These are phyloP conservation scores for Pangasianodon gigas DNA, from an alignment of 2,113 vertebrate genomes.

Conservation along the genomic window DNA sequence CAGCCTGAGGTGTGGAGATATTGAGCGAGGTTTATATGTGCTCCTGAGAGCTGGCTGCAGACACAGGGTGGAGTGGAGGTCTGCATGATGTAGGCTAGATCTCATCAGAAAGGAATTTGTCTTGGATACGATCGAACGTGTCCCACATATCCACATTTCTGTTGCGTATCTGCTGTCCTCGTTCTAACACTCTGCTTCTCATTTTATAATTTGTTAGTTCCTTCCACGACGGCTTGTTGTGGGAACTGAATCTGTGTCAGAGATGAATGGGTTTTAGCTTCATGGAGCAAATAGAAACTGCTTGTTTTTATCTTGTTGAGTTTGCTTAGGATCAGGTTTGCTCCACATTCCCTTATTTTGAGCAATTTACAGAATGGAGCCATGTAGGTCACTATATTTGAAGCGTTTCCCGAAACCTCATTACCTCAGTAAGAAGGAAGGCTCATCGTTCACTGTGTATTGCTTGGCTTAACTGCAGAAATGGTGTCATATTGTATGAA, in stretches of 20 bases:
- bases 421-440: conserved; percentile 5
- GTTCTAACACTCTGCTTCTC: neutral
- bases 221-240: neutral
- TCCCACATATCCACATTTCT: neutral
- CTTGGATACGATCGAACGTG: neutral
- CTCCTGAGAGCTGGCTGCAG: conserved; percentile 27
- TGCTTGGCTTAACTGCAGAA: conserved; percentile 25
- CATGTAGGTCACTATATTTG: conserved; percentile 31
- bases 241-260: conserved; percentile 17
- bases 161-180: conserved; percentile 8
- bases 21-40: conserved; percentile 5
- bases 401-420: conserved; percentile 27
- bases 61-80: conserved; percentile 23
- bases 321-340: neutral
- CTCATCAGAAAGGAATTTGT: conserved; percentile 31
- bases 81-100: conserved; percentile 17
- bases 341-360: neutral
- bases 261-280: conserved; percentile 17
- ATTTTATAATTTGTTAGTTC: neutral
- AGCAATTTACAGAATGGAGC: neutral
- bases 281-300: conserved; percentile 26
- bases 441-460: neutral
- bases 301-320: conserved; percentile 20
- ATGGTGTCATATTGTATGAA: conserved; percentile 25
- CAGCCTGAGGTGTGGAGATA: conserved; percentile 14